These are phyloP conservation scores for Drosophila tsacasi DNA, from an alignment of 1,140 invertebrate species.

Conservation along the genomic window DNA sequence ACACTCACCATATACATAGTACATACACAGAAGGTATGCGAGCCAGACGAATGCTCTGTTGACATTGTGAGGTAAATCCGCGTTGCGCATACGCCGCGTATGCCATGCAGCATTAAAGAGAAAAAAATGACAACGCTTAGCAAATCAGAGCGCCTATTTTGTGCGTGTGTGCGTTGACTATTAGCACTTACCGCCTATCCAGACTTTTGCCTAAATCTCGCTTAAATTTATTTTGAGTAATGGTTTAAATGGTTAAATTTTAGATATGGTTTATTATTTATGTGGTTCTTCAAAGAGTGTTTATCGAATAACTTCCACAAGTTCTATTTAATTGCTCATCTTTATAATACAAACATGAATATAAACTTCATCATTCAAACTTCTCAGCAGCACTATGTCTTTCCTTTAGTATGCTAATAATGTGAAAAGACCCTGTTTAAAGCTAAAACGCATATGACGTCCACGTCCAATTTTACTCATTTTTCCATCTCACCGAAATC, in stretches of 20 bases:
- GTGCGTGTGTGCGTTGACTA: constrained; percentile 29
- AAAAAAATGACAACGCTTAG: constrained; percentile 15
- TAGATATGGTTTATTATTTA: background rate
- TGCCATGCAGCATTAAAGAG: constrained; percentile 29
- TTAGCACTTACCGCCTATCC: constrained; percentile 37
- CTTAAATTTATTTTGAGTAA: background rate
- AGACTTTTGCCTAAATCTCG: constrained; percentile 1
- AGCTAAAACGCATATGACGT: background rate
- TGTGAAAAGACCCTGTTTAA: background rate
- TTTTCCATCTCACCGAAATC: background rate
- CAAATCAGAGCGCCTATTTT: constrained; percentile 53
- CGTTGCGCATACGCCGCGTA: constrained; percentile 74
- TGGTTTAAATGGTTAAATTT: background rate
- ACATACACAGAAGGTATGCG: constrained; percentile 19
- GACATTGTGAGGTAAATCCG: constrained; percentile 70
- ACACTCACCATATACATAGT: constrained; percentile 15
- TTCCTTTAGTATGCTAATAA: background rate
- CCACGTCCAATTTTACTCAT: constrained; percentile 1
- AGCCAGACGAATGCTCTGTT: constrained; percentile 60
- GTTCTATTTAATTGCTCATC: background rate
- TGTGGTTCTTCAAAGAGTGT: background rate
- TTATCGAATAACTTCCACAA: background rate
- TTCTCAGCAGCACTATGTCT: background rate
- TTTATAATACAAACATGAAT: background rate
- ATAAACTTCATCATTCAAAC: background rate